Base-by-base conservation (phyloP, 2,113 vertebrate genomes). In the Saccopteryx bilineata region DNA sequence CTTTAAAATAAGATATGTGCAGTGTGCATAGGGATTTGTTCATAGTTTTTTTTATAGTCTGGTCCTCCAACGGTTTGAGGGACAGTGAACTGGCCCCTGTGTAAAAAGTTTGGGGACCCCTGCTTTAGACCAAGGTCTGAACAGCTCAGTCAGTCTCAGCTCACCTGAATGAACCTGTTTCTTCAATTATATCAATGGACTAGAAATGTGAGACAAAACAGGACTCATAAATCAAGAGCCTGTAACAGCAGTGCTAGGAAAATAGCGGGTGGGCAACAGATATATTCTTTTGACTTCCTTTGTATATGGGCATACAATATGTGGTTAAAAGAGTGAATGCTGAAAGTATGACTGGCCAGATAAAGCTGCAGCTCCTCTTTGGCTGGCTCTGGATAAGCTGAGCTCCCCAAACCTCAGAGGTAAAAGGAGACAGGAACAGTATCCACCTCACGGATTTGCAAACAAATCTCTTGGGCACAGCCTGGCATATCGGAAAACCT, bases 131-230 rank as follows among this genome's bases (percentile, higher is more conserved):
- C 54, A 72, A 61, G 63, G 13, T 58, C 18, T 71, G 58, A 86
- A 50, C 5, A 4, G 71, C 69, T 56, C 69, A 39, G 4, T n/a
- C 66, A 39, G 4, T 65, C 39, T 69, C 17, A 66, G 78, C 33
- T 83, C 71, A 65, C 15, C n/a, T 60, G 9, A 92, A 26, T 65
- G 15, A 78, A 89, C n/a, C 78, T 75, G n/a, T 61, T 82, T 68
- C 71, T 85, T 85, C 50, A 85, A 17, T 15, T 68, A 78, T 28
- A 48, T 46, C 15, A 60, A 96, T n/a, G 17, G 26, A n/a, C 33
- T 24, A 58, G 48, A 50, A 60, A 78, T 3, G 52, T 8, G 14
- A 68, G 19, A 24, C 23, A 82, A 86, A 85, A 69, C 39, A 65
- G 13, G 33, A 79, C 24, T 71, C 7, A 2, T 28, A 71, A 68